Conservation (phyloP, 2,888 invertebrate genomes). For the Lacanobia oleracea region DNA sequence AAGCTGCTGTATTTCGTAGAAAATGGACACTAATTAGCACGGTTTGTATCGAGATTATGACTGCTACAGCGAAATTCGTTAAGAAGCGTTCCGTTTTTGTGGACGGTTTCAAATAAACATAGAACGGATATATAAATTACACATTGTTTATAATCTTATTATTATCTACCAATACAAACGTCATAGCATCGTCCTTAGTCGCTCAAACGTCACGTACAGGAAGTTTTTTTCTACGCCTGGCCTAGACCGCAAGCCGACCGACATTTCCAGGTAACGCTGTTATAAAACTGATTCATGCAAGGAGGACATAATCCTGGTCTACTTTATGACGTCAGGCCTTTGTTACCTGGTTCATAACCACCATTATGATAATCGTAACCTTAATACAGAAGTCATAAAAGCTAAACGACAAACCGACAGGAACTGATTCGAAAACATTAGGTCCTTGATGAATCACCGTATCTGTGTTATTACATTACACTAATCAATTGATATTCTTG, state of each 20-base stretch:
- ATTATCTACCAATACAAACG: background rate
- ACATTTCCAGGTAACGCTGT: constrained; percentile 44
- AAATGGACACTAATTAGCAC: background rate
- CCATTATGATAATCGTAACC: constrained; percentile 58
- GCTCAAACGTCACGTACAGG: constrained; percentile 47
- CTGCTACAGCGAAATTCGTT: background rate
- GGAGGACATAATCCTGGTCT: constrained; percentile 54
- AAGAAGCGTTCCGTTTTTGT: background rate
- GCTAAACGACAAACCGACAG: constrained; percentile 58
- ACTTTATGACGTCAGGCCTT: constrained; percentile 57
- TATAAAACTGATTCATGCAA: constrained; percentile 56
- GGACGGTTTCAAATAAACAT: background rate
- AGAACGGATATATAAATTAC: background rate
- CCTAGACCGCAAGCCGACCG: constrained; percentile 44
- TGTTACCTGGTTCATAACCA: constrained; percentile 45
- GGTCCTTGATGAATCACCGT: constrained; percentile 61
- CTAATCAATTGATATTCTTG: constrained; percentile 69
- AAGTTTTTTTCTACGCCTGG: constrained; percentile 41
- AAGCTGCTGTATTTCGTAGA: background rate
- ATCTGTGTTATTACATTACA: constrained; percentile 66
- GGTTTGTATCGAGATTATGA: background rate
- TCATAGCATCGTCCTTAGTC: background rate
- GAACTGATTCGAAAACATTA: constrained; percentile 58
- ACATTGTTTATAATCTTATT: background rate
- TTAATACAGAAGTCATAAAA: constrained; percentile 59